Conservation (phyloP, 2,113 vertebrate species). For the Anolis carolinensis region DNA sequence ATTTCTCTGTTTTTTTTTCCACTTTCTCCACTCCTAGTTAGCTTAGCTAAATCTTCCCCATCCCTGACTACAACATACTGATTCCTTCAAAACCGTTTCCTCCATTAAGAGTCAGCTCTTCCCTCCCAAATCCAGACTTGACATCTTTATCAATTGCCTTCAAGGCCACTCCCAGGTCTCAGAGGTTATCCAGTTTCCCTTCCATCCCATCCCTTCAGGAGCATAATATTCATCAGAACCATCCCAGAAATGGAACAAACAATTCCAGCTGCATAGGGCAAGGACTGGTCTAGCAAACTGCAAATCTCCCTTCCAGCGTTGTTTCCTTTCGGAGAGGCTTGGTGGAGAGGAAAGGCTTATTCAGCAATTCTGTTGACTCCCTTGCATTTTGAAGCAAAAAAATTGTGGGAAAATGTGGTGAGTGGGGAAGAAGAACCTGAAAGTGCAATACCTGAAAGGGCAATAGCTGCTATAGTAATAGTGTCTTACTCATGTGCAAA, state of each 20-base stretch:
- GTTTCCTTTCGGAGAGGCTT: neutral
- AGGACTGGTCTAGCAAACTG: neutral
- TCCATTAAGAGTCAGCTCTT: neutral
- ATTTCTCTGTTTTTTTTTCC: neutral
- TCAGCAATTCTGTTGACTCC: neutral
- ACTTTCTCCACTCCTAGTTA: neutral
- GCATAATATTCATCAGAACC: neutral
- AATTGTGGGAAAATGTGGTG: too few species aligned
- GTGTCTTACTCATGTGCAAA: neutral
- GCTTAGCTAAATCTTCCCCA: conserved; percentile 6
- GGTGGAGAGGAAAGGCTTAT: neutral
- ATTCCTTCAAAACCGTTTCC: neutral
- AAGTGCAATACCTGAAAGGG: too few species aligned
- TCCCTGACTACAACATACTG: neutral
- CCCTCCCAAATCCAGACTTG: neutral
- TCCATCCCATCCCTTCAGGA: neutral
- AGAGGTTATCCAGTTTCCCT: neutral
- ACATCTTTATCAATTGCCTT: neutral
- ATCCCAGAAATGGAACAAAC: conserved; percentile 5
- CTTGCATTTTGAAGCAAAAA: neutral
- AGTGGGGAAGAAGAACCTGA: too few species aligned
- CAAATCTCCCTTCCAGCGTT: neutral
- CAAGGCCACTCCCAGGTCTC: neutral
- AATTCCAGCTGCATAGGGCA: neutral
- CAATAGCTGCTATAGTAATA: neutral